Evolutionary conservation across 2,113 vertebrate species (phyloP), one percentile per base, ranked within the genome.

Genomic region (Xyliphius kryptos): DNA sequence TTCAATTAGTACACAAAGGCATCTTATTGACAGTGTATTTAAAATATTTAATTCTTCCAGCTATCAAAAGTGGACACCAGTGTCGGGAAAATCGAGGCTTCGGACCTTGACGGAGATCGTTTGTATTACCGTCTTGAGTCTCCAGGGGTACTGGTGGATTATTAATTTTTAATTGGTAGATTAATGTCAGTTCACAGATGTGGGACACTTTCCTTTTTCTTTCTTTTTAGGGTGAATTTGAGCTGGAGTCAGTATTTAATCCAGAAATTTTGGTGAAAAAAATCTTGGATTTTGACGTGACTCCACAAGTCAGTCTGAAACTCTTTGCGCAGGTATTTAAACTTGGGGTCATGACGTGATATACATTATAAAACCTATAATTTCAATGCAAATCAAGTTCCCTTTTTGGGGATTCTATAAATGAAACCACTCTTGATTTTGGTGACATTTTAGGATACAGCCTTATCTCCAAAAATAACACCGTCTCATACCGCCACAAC

Each of bases 271-370:
- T 81, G 9, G 73, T 90, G 46, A 55, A 21, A 3, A 79, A 49
- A 6, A 0, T 1, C 2, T 21, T 92, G 20, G 72, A 93, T 69
- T 93, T 87, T 32, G 90, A 92, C 0, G 66, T 69, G 46, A 61
- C 81, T 14, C 67, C 79, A 41, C 56, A 0, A 0, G 63, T 85
- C 15, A 26, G 50, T 0, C 43, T 95, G 44, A 15, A 66, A 0
- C 72, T 95, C 38, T 56, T 38, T 1, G 89, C 63, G 1, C 81
- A 71, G 85, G 92, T 92, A 20, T 15, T 16, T 9, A 7, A 7
- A 41, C 1, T 41, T 11, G 13, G 13, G 13, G 40, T 41, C 10
- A 14, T 41, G 5, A 10, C 40, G 10, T 14, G 2, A 41, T 12
- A 41, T 41, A 9, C 6, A 41, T 41, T 3, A 41, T 41, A 5